A percentile compares a stretch with the other conserved stretches of the same genome.
Evolutionary conservation across 2,888 invertebrate species (phyloP).

Genomic region (Leptarthrus brevirostris): DNA sequence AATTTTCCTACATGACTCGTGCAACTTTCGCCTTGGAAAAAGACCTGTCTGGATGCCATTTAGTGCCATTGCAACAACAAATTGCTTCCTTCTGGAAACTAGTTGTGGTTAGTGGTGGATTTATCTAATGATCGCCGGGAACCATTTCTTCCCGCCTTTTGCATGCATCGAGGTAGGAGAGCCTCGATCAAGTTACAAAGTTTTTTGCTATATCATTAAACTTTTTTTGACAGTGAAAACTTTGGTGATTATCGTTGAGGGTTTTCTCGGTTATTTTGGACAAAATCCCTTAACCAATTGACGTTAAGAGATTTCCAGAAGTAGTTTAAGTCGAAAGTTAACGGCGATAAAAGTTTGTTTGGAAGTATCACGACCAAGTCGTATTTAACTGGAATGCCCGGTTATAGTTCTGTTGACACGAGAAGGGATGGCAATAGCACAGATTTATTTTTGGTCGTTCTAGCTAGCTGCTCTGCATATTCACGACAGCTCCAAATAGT

Average conservation of each 20-base stretch:
- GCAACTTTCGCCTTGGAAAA: slow-evolving; percentile 3
- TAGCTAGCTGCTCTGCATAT: too few species aligned
- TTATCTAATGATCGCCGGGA: slow-evolving; percentile 27
- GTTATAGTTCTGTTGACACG: slow-evolving; percentile 27
- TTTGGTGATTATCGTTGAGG: slow-evolving; percentile 20
- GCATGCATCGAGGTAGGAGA: slow-evolving; percentile 8
- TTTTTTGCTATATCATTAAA: slow-evolving; percentile 34
- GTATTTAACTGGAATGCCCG: not conserved
- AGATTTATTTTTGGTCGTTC: too few species aligned
- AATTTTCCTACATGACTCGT: not conserved
- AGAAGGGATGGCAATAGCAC: not conserved
- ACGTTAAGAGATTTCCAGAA: slow-evolving; percentile 20
- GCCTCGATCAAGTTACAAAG: slow-evolving; percentile 16
- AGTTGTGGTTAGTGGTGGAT: not conserved
- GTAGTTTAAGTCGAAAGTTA: slow-evolving; percentile 35
- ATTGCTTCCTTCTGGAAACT: slow-evolving; percentile 4
- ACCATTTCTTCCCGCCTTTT: slow-evolving; percentile 4
- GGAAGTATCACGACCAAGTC: slow-evolving; percentile 8
- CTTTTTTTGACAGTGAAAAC: slow-evolving; percentile 22
- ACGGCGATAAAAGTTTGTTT: slow-evolving; percentile 20
- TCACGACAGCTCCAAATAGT: too few species aligned
- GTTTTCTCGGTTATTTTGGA: slow-evolving; percentile 16
- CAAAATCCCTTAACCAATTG: slow-evolving; percentile 8
- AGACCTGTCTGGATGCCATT: not conserved
- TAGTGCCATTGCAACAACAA: slow-evolving; percentile 22